These are phyloP conservation scores for Candoia aspera DNA, from an alignment of 2,113 vertebrate species.

Conservation along the genomic window DNA sequence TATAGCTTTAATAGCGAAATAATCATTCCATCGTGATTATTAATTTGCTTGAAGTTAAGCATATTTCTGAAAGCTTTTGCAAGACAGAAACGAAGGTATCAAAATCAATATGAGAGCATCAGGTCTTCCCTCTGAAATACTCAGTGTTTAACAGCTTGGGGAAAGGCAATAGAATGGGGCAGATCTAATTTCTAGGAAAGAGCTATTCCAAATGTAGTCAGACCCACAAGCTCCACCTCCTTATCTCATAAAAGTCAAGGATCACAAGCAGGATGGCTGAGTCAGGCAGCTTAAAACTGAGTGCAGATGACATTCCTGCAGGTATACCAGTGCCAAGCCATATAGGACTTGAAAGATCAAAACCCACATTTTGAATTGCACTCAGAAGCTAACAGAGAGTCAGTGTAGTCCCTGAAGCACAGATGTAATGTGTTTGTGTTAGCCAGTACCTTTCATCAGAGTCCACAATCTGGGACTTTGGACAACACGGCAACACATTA, in stretches of 20 bases:
- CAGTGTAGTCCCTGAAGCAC: background rate
- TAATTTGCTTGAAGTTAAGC: constrained; percentile 29
- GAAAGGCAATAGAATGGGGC: background rate
- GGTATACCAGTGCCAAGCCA: background rate
- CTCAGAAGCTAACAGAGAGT: background rate
- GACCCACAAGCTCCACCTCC: background rate
- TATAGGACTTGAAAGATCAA: background rate
- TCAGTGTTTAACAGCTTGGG: background rate
- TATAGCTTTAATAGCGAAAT: constrained; percentile 3
- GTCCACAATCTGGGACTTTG: background rate
- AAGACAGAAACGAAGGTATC: background rate
- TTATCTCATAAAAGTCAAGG: background rate
- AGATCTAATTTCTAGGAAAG: background rate
- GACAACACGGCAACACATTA: background rate
- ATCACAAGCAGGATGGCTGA: background rate
- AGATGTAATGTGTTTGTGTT: background rate
- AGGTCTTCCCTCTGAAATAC: background rate
- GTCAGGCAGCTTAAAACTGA: background rate
- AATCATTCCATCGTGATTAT: constrained; percentile 22
- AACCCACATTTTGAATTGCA: background rate
- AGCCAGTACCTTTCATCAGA: background rate
- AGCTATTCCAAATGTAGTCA: background rate
- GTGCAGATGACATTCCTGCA: background rate
- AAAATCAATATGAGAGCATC: background rate
- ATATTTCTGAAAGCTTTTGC: background rate